Conservation (phyloP, 1,140 invertebrate genomes). For the Chrysoperla carnea region DNA sequence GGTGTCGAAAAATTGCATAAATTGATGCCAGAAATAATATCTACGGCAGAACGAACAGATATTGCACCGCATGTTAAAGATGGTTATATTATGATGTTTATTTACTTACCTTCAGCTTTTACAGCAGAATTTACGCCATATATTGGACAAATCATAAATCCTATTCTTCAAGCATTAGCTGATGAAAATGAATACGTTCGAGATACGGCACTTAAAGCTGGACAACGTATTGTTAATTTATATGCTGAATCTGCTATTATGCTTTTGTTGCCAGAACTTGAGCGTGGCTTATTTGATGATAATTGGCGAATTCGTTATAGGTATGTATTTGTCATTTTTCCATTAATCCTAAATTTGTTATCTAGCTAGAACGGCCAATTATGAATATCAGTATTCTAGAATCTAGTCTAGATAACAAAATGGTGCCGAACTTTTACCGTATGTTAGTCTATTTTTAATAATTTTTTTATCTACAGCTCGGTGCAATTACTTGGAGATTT, state of each 20-base stretch:
- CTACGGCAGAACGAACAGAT: conserved; percentile 83
- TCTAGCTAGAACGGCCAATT: too few species aligned
- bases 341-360: too few species aligned
- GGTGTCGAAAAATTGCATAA: conserved; percentile 90
- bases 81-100: conserved; percentile 99
- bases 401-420: too few species aligned
- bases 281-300: conserved; percentile 86
- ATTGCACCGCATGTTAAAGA: conserved; percentile 96
- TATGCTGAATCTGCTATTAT: conserved; percentile 94
- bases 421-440: too few species aligned
- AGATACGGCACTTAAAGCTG: conserved; percentile 90
- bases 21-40: conserved; percentile 96
- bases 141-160: conserved; percentile 94
- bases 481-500: conserved; percentile 94
- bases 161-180: conserved; percentile 91
- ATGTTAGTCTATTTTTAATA: too few species aligned
- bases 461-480: conserved; percentile 37
- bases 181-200: conserved; percentile 99
- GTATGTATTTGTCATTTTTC: conserved; percentile 13
- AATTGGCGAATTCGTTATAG: conserved; percentile 96
- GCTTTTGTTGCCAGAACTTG: conserved; percentile 82
- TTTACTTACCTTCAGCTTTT: conserved; percentile 96
- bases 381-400: too few species aligned
- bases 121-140: conserved; percentile 89
- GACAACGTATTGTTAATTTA: conserved; percentile 89